These are phyloP conservation scores for Meteorus colon DNA, from an alignment of 2,888 invertebrate species.

Conservation along the genomic window DNA sequence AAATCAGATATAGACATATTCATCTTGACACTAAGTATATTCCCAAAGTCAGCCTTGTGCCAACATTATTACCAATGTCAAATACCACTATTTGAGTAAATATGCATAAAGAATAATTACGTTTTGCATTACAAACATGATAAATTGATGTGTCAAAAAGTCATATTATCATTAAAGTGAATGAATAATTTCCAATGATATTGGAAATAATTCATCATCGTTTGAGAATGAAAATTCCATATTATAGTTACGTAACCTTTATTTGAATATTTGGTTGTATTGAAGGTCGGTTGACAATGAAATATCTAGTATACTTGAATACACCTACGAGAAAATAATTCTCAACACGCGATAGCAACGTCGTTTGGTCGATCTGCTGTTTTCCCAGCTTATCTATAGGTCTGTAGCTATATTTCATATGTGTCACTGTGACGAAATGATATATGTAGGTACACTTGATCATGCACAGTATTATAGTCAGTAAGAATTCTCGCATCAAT, in stretches of 20 bases:
- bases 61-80: not conserved
- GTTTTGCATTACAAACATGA: not conserved
- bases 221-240: not conserved
- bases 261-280: not conserved
- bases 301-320: not conserved
- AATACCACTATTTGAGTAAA: not conserved
- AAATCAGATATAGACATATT: conserved; percentile 49
- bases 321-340: conserved; percentile 10
- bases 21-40: conserved; percentile 13
- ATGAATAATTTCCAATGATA: not conserved
- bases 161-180: not conserved
- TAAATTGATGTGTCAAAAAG: not conserved
- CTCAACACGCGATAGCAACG: conserved; percentile 1
- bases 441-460: conserved; percentile 12
- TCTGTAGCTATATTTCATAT: conserved; percentile 42
- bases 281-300: conserved; percentile 16
- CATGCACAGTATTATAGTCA: not conserved
- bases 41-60: not conserved
- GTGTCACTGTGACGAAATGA: conserved; percentile 38
- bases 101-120: not conserved
- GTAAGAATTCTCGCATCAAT: not conserved
- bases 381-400: conserved; percentile 49
- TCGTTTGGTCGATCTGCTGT: conserved; percentile 43
- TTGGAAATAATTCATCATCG: not conserved
- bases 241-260: not conserved